Conservation (phyloP, 2,888 invertebrate species). For the Beris chalybata region DNA sequence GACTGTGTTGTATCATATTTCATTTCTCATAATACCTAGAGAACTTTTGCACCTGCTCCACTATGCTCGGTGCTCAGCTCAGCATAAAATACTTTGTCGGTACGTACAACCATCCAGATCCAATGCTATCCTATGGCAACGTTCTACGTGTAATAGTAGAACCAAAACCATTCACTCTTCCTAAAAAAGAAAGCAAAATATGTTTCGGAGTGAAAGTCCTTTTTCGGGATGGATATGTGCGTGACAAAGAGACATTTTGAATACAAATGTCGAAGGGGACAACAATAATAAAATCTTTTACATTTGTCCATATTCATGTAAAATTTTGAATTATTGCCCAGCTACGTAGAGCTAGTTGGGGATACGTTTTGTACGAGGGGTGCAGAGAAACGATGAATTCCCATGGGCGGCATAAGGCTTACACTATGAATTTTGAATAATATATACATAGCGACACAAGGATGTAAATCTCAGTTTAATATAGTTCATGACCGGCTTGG, state of each 20-base stretch:
- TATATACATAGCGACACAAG: background rate
- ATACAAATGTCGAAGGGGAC: conserved; percentile 27
- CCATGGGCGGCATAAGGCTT: conserved; percentile 23
- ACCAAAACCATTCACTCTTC: too few species aligned
- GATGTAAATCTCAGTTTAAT: conserved; percentile 26
- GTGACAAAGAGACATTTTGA: conserved; percentile 23
- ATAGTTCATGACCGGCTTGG: conserved; percentile 9
- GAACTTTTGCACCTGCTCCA: conserved; percentile 21
- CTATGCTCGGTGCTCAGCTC: background rate
- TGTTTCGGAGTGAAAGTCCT: too few species aligned
- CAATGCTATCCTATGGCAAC: too few species aligned
- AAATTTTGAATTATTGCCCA: conserved; percentile 2
- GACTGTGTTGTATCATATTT: conserved; percentile 29
- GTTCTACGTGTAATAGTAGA: too few species aligned
- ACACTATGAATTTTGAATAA: conserved; percentile 30
- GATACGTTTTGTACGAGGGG: too few species aligned
- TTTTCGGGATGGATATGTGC: conserved; percentile 3
- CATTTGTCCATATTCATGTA: conserved; percentile 29
- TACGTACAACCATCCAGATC: too few species aligned
- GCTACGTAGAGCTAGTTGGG: too few species aligned
- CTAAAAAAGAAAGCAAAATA: too few species aligned
- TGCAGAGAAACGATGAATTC: background rate
- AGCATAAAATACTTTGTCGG: too few species aligned
- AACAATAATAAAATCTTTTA: conserved; percentile 27
- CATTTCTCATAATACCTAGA: conserved; percentile 28